Base-by-base conservation (phyloP, 2,113 vertebrate genomes). In the Paedocypris sp. region DNA sequence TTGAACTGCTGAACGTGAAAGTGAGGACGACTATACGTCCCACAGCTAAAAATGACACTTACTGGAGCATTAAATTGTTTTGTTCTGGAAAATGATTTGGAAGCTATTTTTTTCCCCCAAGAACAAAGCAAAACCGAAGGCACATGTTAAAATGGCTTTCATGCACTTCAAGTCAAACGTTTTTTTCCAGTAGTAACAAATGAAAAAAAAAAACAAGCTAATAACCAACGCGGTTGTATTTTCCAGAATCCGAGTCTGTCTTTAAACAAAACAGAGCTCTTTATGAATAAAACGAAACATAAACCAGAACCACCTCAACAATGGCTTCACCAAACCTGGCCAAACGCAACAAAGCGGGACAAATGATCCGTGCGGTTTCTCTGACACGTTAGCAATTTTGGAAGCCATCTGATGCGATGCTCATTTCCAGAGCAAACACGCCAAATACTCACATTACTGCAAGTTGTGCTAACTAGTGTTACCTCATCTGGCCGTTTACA, bases 361-460 rank as follows among this genome's bases (percentile, higher is more conserved):
- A 54, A 36, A 22, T 26, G 20, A 33, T 31, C 51, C 23, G 5
- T 8, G 22, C 11, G 13, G 57, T 32, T 51, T 64, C 56, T 64
- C 42, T 6, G 22, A 56, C 41, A 54, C 61, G 15, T 62, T 46
- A 53, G 51, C 28, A 16, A 39, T 47, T 56, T 28, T 5, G 16
- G 3, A 48, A 13, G 32, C 16, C 6, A 36, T 48, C 16, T 38
- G 4, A 13, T 20, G 25, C 23, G 42, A 42, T 1, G 12, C 51
- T 48, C 32, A 12, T 64, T 38, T 56, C 47, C 36, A 64, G 42
- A 39, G 22, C 32, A 48, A 64, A 57, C 53, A 64, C 57, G 47
- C 48, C 12, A 54, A 64, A 48, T 57, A 5, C n/a, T 20, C 29
- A 47, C 28, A 23, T 28, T 13, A 35, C 22, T 31, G 20, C 48